phyloP scores from a whole-genome alignment of 1,140 invertebrate species.

The Panagrolaimus sp. region DNA sequence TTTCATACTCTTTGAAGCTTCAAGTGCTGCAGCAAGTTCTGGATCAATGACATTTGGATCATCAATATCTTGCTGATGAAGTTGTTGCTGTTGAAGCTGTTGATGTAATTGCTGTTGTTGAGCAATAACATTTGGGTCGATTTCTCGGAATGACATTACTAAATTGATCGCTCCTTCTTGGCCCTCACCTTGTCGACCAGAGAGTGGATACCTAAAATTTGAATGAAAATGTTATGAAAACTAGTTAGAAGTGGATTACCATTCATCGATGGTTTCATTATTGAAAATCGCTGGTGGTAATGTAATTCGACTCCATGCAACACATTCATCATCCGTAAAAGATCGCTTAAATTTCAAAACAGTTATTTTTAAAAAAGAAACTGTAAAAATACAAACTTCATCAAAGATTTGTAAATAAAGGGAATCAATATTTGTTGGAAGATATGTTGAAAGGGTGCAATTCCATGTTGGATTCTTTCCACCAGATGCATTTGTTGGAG shows the following conservation, averaged over 20 bases:
- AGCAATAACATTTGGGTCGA: constrained; percentile 59
- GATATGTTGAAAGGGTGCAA: constrained; percentile 80
- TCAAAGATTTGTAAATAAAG: constrained; percentile 91
- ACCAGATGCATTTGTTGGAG: constrained; percentile 83
- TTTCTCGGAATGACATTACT: constrained; percentile 65
- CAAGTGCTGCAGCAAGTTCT: not conserved
- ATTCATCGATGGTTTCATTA: constrained; percentile 84
- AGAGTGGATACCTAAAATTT: constrained; percentile 74
- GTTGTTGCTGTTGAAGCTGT: not conserved
- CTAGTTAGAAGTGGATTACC: no score
- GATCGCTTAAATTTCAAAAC: constrained; percentile 65
- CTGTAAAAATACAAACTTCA: constrained; percentile 64
- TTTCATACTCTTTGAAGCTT: constrained; percentile 5
- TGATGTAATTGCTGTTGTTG: constrained; percentile 22
- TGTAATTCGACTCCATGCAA: constrained; percentile 77
- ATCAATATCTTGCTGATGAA: not conserved
- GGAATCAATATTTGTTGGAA: constrained; percentile 77
- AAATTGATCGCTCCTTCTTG: constrained; percentile 75
- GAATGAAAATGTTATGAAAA: no score
- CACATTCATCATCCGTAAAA: constrained; percentile 86
- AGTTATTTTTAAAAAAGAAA: not conserved
- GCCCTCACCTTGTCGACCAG: constrained; percentile 68
- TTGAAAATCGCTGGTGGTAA: constrained; percentile 75
- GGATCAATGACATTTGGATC: constrained; percentile 17
- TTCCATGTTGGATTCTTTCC: constrained; percentile 93